These are phyloP conservation scores for Chaetophractus vellerosus DNA, from an alignment of 2,797 vertebrate species.

Conservation along the genomic window DNA sequence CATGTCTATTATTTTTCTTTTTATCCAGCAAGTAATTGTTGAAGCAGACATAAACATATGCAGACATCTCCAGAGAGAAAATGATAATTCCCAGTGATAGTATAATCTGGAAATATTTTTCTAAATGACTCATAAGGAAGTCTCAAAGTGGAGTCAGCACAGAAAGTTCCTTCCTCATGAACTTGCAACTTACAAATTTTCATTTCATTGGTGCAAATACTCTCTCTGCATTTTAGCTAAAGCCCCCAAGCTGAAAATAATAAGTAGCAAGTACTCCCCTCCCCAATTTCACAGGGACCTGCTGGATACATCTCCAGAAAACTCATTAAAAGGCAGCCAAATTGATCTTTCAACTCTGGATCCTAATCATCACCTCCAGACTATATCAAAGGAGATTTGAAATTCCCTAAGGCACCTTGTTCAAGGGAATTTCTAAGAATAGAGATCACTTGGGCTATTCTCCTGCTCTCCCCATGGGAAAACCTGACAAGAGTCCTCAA, in stretches of 20 bases:
- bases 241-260: background rate
- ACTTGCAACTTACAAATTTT: slow-evolving; percentile 43
- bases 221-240: background rate
- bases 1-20: slow-evolving; percentile 18
- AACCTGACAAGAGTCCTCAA: background rate
- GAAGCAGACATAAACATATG: background rate
- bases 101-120: slow-evolving; percentile 60
- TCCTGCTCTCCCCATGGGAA: background rate
- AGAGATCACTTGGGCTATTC: background rate
- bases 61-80: slow-evolving; percentile 8
- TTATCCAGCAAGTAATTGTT: slow-evolving; percentile 34
- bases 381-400: background rate
- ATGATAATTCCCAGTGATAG: slow-evolving; percentile 4
- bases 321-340: background rate
- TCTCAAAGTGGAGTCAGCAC: background rate
- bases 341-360: background rate
- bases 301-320: background rate
- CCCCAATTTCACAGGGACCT: background rate
- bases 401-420: background rate
- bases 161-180: slow-evolving; percentile 45
- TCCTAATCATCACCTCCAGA: background rate
- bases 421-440: background rate
- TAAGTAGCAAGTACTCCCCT: background rate
- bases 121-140: slow-evolving; percentile 68
- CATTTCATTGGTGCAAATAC: background rate